Base-by-base conservation (phyloP, 1,140 invertebrate species). In the Grapholita molesta region DNA sequence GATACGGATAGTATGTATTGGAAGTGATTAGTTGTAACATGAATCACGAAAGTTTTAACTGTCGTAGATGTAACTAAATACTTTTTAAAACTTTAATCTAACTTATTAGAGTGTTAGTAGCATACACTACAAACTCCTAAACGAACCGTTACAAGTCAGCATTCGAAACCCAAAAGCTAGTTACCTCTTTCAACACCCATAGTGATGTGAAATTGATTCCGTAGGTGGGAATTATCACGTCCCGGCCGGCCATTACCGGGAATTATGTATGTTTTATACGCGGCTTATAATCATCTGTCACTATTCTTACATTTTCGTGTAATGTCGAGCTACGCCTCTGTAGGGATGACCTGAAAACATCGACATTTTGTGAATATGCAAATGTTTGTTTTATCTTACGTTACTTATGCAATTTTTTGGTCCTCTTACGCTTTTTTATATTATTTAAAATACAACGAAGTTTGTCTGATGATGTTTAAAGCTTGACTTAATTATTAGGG, bases 191-290 rank as follows among this genome's bases (percentile, higher is more conserved):
- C 25, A 65, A 67, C 69, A 67, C 24, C 21, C 35, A 66, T 79
- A 79, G 74, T 74, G 77, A 87, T 84, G 78, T 81, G 77, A 83
- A 86, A 85, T 84, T 84, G 83, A 85, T 86, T 84, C 82, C 77
- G 38, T 73, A 80, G 76, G 76, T 78, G 77, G 76, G 82, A 79
- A 82, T 84, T 80, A 79, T 74, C 75, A 69, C 64, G 57, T 69
- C 52, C 67, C 66, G 70, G 73, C 75, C 55, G 78, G 74, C 83
- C 79, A 86, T 91, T 89, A 89, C 72, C 80, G 78, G 81, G 86
- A 91, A 91, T 91, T 90, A 90, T 91, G 88, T 91, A 82, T 90
- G 88, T 91, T 91, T 91, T 90, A 90, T 91, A 88, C 85, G 87
- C 84, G 86, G 83, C 86, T 91, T 89, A 90, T 90, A 90, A 90